These are phyloP conservation scores for Dendrophyllia cribrosa DNA, from an alignment of 64 coral and sea anemone genomes.

Conservation along the genomic window DNA sequence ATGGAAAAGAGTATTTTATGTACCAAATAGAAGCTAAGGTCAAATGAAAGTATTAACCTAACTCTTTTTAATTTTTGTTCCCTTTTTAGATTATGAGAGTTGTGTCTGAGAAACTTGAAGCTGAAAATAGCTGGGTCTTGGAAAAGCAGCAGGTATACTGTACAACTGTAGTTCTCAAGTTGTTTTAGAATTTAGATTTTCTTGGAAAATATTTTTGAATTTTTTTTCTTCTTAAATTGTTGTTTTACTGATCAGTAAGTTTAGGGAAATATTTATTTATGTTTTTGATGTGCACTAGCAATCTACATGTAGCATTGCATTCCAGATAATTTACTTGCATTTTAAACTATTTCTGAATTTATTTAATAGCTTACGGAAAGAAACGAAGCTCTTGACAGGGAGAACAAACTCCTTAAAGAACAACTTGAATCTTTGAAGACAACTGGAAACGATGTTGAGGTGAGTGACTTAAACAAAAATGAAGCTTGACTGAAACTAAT, in stretches of 20 bases:
- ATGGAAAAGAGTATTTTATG: no score
- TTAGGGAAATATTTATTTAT: no score
- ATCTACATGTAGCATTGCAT: not conserved
- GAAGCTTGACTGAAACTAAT: no score
- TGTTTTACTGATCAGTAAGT: no score
- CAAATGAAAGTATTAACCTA: no score
- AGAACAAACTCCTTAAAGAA: not conserved
- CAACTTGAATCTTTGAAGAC: conserved; percentile 56
- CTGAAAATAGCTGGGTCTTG: conserved; percentile 73
- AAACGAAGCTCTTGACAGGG: conserved; percentile 41
- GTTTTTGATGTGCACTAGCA: no score
- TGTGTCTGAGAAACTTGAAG: conserved; percentile 93
- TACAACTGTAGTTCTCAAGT: not conserved
- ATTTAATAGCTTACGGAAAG: conserved; percentile 31
- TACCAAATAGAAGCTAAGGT: no score
- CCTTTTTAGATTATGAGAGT: conserved; percentile 67
- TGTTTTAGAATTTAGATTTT: no score
- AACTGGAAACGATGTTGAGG: conserved; percentile 18
- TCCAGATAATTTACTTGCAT: not conserved
- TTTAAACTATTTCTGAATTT: no score
- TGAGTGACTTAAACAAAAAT: conserved; percentile 5
- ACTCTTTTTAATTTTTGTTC: not conserved
- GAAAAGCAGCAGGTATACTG: conserved; percentile 83
- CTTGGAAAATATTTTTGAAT: no score
- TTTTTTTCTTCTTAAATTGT: no score